These are phyloP conservation scores for Andrena cerasifolii DNA, from an alignment of 1,140 invertebrate species.

Conservation along the genomic window DNA sequence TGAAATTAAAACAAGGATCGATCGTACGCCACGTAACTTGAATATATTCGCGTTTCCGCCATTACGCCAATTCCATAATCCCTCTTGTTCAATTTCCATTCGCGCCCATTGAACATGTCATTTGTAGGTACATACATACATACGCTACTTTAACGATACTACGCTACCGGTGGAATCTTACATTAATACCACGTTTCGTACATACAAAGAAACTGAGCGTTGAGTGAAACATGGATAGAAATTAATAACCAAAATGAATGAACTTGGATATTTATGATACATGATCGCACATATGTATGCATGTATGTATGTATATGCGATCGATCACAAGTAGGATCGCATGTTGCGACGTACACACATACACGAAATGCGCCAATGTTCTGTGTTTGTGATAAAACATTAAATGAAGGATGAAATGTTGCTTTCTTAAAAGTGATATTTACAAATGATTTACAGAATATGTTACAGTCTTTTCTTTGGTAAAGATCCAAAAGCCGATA, in stretches of 20 bases:
- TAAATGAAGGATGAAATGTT: constrained; percentile 43
- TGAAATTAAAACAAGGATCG: not conserved
- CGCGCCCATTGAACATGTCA: too few relatives aligned
- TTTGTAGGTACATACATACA: not conserved
- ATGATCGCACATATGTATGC: not conserved
- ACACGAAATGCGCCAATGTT: not conserved
- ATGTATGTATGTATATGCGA: too few relatives aligned
- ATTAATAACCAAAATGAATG: not conserved
- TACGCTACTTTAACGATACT: not conserved
- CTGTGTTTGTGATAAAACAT: constrained; percentile 16
- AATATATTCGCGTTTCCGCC: not conserved
- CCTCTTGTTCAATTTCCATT: not conserved
- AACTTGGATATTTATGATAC: not conserved
- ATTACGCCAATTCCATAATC: not conserved
- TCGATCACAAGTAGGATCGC: not conserved
- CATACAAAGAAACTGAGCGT: not conserved
- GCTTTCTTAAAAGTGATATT: constrained; percentile 54
- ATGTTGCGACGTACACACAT: not conserved
- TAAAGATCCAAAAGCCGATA: constrained; percentile 93
- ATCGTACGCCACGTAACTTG: not conserved
- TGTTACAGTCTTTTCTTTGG: constrained; percentile 89
- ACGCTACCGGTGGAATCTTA: not conserved
- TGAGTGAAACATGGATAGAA: not conserved
- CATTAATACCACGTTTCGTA: too few relatives aligned
- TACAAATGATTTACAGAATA: constrained; percentile 71